Base-by-base conservation (phyloP, 2,113 vertebrate genomes). In the Tyto alba region DNA sequence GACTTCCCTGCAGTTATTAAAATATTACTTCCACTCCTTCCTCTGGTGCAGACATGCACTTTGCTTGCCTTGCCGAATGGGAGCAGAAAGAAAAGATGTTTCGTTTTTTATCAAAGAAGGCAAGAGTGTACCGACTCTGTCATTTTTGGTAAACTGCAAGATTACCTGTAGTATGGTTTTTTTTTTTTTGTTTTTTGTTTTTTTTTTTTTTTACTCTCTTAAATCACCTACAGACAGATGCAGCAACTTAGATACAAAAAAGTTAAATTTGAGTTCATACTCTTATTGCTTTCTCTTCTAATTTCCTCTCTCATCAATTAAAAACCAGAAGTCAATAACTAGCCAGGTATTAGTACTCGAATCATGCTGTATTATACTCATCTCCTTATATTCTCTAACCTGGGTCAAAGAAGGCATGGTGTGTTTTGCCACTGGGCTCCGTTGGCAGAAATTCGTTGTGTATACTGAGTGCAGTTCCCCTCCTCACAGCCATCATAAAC, bases 11-110 rank as follows among this genome's bases (percentile, higher is more conserved):
- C 79, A 92, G 93, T 81, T 88, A 93, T 85, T 71, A 75, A 92
- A 94, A 87, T 94, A 63, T 93, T 88, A 89, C 90, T 98, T 98
- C 90, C 85, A 95, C 85, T 57, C 89, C 93, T 90, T 96, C 45
- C 62, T 90, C 67, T 52, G 78, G 64, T 73, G 68, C 45, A 81
- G 57, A 71, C 30, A 17, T 29, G 66, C 50, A 36, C 40, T 71
- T 82, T 55, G 38, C 21, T 43, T 72, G 17, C 48, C 81, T 57
- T n/a, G 57, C 55, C 73, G 79, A 95, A 89, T 23, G 59, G 60
- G 88, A 96, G 47, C 36, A 77, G 57, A 87, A 82, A 77, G 88
- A 53, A 62, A 83, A 93, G 18, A 40, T n/a, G 48, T 55, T 26
- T 75, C 6, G 5, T 57, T 53, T 94, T 78, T 69, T 34, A 75